Percentiles rank a stretch among this genome's conserved stretches.
These are phyloP conservation scores for Griposia aprilina DNA, from an alignment of 2,888 invertebrate species.

Conservation along the genomic window DNA sequence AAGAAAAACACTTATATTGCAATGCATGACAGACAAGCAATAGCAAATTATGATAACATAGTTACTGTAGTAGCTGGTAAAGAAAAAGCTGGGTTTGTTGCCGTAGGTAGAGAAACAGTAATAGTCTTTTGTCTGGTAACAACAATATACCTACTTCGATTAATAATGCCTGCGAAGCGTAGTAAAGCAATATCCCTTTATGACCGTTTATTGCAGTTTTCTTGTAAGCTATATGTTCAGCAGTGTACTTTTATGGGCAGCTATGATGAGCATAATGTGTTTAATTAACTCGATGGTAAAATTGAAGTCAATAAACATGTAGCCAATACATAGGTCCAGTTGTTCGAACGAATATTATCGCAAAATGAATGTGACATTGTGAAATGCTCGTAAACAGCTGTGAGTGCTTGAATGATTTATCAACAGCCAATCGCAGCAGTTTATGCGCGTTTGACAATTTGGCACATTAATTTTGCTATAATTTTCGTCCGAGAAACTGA, in stretches of 20 bases:
- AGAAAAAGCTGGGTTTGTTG: not conserved
- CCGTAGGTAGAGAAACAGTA: not conserved
- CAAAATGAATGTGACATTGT: not conserved
- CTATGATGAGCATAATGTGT: constrained; percentile 5
- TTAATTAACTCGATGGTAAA: constrained; percentile 18
- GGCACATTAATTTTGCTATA: not conserved
- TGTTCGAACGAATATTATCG: not conserved
- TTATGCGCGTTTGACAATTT: not conserved
- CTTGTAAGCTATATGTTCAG: not conserved
- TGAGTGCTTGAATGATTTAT: not conserved
- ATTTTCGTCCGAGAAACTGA: not conserved
- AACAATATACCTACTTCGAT: constrained; percentile 18
- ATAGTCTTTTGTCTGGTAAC: constrained; percentile 8
- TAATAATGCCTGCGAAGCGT: constrained; percentile 1
- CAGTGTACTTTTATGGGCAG: not conserved
- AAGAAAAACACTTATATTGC: not conserved
- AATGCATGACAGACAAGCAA: constrained; percentile 4
- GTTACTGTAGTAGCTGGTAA: not conserved
- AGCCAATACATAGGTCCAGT: not conserved
- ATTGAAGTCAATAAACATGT: constrained; percentile 12
- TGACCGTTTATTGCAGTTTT: constrained; percentile 17
- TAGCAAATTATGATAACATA: not conserved
- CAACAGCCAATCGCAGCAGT: not conserved
- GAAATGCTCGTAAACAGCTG: not conserved
- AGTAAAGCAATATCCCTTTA: constrained; percentile 37